A percentile compares a stretch with the other conserved stretches of the same genome.
phyloP scores from a whole-genome alignment of 2,888 invertebrate genomes.

The Sminthurinus aureus region DNA sequence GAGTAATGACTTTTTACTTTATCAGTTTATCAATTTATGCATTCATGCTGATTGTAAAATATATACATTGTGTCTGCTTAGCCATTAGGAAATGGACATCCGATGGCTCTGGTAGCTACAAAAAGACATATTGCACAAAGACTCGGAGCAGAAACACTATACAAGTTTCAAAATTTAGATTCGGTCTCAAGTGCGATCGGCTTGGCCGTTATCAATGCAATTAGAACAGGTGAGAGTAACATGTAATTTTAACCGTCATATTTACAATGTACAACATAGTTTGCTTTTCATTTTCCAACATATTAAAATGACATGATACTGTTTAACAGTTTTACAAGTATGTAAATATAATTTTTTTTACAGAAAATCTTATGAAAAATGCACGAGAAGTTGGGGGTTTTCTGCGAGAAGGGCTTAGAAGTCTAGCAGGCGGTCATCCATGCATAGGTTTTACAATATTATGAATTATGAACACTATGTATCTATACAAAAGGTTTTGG shows the following conservation, averaged over 20 bases:
- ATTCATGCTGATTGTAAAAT: background rate
- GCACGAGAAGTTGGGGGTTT: slow-evolving; percentile 66
- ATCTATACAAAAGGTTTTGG: background rate
- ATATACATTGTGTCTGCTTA: slow-evolving; percentile 61
- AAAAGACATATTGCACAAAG: slow-evolving; percentile 66
- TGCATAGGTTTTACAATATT: slow-evolving; percentile 62
- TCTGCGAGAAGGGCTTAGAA: slow-evolving; percentile 64
- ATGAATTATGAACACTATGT: too few relatives aligned
- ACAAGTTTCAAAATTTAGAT: slow-evolving; percentile 67
- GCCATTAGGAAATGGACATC: slow-evolving; percentile 70
- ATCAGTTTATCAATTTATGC: background rate
- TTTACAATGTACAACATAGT: too few relatives aligned
- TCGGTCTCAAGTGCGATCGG: slow-evolving; percentile 68
- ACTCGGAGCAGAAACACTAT: slow-evolving; percentile 58
- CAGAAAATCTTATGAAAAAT: slow-evolving; percentile 64
- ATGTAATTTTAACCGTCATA: too few relatives aligned
- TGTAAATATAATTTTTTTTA: too few relatives aligned
- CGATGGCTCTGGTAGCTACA: slow-evolving; percentile 69
- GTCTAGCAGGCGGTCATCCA: slow-evolving; percentile 60
- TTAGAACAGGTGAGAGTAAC: too few relatives aligned
- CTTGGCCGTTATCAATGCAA: slow-evolving; percentile 67
- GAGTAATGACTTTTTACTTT: too few relatives aligned
- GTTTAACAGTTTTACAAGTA: too few relatives aligned
- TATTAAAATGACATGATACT: too few relatives aligned
- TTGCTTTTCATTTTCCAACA: too few relatives aligned